Evolutionary conservation across 2,888 invertebrate genomes (phyloP), one percentile per base, ranked within the genome.

Genomic region (Griposia aprilina): DNA sequence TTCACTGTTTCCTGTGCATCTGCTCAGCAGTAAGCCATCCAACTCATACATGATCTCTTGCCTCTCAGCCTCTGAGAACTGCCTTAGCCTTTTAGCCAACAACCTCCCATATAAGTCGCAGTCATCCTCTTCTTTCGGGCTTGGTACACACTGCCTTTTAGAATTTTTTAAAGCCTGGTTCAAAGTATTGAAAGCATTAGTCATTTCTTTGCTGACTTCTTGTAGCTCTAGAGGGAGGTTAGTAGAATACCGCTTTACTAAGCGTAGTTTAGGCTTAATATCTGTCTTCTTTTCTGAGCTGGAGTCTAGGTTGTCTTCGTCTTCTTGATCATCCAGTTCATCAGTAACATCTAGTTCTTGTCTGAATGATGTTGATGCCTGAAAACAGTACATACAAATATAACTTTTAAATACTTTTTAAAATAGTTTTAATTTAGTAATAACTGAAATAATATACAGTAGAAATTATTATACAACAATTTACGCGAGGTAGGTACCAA

Each of bases 11-110:
- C 76, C 66, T 20, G 85, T 80, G 36, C 67, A 79, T 75, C 85
- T 67, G 66, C 77, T 89, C 17, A 89, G 79, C 65, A 89, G 72
- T 62, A 88, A 59, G 17, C 86, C 87, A 48, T 88, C 88, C 17
- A 88, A 67, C 66, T 89, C 87, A 74, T 88, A 88, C 89, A 89
- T 89, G 26, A 89, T 87, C 77, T 88, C 87, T 82, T 85, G 87
- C 30, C 88, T 78, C 72, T 88, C 87, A 63, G 75, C 80, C 30
- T 85, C 88, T 52, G 89, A 84, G 75, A 83, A 89, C 81, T 86
- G 81, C 73, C 87, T 83, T n/a, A 89, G 67, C 73, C 87, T 86
- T 59, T 85, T 88, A 70, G 89, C 89, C 72, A 89, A 50, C 48
- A 88, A 68, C 71, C 83, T 87, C 20, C 85, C 88, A 76, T 89